phyloP scores from a whole-genome alignment of 2,888 invertebrate genomes.

The Tetheella fluctuosa region DNA sequence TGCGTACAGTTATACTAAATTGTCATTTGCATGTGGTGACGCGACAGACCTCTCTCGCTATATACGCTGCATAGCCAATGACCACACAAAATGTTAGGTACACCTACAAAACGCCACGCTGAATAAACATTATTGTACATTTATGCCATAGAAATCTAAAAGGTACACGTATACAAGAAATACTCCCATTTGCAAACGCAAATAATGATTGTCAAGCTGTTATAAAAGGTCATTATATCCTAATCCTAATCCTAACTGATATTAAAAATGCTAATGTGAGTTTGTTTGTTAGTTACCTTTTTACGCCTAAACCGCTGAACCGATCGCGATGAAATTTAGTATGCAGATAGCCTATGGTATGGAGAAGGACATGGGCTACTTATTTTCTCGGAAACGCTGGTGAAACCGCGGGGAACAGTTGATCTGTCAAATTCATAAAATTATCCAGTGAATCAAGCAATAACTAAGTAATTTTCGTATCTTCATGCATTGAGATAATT shows the following conservation, averaged over 20 bases:
- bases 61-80: neutral
- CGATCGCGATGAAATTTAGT: too few relatives aligned
- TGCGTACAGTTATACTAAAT: neutral
- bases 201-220: too few relatives aligned
- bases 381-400: too few relatives aligned
- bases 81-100: constrained; percentile 10
- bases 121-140: neutral
- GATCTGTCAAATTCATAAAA: too few relatives aligned
- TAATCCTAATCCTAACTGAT: too few relatives aligned
- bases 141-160: neutral
- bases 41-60: neutral
- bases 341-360: too few relatives aligned
- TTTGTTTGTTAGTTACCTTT: too few relatives aligned
- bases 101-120: neutral
- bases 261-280: too few relatives aligned
- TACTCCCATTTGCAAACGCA: neutral
- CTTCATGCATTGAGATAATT: neutral
- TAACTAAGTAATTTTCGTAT: neutral
- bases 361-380: too few relatives aligned
- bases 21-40: constrained; percentile 17
- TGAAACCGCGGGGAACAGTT: too few relatives aligned
- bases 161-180: neutral
- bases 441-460: neutral
- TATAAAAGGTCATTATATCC: too few relatives aligned
- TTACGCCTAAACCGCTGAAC: too few relatives aligned